Conservation (phyloP, 2,797 vertebrate species). For the Dendrocincla fuliginosa region DNA sequence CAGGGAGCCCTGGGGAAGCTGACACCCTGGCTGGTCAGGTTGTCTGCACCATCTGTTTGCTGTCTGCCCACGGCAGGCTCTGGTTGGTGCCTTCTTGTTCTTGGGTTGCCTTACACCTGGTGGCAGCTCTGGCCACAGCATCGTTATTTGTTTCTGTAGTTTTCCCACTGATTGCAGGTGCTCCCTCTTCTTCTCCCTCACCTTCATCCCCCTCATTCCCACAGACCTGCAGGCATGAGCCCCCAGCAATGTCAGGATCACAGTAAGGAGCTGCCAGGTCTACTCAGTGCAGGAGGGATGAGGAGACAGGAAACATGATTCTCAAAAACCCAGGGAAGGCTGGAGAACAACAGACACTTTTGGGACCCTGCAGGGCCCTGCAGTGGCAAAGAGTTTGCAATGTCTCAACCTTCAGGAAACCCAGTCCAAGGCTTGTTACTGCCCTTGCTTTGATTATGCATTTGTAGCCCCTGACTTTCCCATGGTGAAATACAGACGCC, state of each 20-base stretch:
- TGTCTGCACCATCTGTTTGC: not conserved
- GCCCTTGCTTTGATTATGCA: not conserved
- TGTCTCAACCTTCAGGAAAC: not conserved
- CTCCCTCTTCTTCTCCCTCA: not conserved
- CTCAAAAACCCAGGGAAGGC: not conserved
- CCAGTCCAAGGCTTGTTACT: not conserved
- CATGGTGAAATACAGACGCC: not conserved
- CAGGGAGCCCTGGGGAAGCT: not conserved
- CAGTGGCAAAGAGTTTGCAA: not conserved
- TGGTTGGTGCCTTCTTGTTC: not conserved
- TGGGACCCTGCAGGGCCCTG: not conserved
- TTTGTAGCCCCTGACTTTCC: not conserved
- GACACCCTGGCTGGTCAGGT: not conserved
- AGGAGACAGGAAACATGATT: not conserved
- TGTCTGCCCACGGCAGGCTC: not conserved
- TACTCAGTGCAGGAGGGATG: not conserved
- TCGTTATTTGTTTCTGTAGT: not conserved
- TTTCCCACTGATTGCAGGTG: not conserved
- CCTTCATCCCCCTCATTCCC: not conserved
- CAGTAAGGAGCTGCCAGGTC: not conserved
- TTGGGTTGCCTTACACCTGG: not conserved
- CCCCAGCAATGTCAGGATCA: not conserved
- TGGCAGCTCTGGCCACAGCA: not conserved
- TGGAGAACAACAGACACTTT: not conserved
- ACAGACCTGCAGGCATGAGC: not conserved